A percentile compares a stretch with the other conserved stretches of the same genome.
Evolutionary conservation across 1,140 invertebrate genomes (phyloP).

Genomic region (Epicauta chinensis): DNA sequence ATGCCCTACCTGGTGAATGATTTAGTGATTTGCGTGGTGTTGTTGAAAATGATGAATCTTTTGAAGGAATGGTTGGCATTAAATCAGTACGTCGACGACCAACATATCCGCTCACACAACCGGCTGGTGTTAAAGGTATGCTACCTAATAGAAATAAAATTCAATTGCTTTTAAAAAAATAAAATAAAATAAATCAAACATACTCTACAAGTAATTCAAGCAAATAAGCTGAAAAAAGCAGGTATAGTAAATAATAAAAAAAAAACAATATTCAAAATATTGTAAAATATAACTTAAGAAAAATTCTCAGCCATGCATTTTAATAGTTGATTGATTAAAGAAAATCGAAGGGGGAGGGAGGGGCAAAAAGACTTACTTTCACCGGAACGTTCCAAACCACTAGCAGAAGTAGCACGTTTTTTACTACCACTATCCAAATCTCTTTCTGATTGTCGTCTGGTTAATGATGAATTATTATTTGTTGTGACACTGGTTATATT

Average conservation of each 20-base stretch:
- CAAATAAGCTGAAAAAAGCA: no score
- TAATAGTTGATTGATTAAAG: no score
- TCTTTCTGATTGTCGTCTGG: constrained; percentile 73
- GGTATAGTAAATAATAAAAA: no score
- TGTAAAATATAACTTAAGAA: no score
- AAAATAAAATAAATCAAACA: no score
- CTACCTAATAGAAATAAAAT: constrained; percentile 24
- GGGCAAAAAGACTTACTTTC: constrained; percentile 54
- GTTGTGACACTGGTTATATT: constrained; percentile 58
- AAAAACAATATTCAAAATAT: no score
- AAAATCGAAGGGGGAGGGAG: no score
- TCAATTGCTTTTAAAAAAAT: no score
- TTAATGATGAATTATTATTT: constrained; percentile 51
- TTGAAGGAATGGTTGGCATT: constrained; percentile 79
- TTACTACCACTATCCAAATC: constrained; percentile 73
- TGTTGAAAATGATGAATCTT: constrained; percentile 50
- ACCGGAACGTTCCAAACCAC: constrained; percentile 60
- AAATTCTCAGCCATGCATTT: no score
- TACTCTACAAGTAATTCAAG: no score
- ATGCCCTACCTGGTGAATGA: constrained; percentile 77
- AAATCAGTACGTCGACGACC: constrained; percentile 81
- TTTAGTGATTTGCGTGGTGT: constrained; percentile 53
- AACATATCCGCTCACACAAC: constrained; percentile 58
- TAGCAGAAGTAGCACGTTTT: constrained; percentile 71
- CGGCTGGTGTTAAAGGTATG: constrained; percentile 40